Percentiles rank a stretch among this genome's conserved stretches.
These are phyloP conservation scores for Semotilus atromaculatus DNA, from an alignment of 2,797 vertebrate genomes.

Conservation along the genomic window DNA sequence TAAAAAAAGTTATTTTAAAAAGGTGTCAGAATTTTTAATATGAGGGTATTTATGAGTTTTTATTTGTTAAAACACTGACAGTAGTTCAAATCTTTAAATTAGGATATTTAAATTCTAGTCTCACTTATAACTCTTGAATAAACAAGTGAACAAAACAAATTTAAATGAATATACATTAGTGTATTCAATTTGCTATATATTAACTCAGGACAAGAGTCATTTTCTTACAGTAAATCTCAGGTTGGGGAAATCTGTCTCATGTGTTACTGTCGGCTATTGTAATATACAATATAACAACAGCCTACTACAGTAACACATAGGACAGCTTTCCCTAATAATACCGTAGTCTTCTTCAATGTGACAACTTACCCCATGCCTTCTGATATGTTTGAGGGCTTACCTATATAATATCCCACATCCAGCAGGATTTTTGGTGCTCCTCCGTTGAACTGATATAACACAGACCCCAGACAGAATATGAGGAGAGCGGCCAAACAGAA, in stretches of 20 bases:
- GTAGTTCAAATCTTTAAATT: not conserved
- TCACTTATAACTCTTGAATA: not conserved
- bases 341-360: not conserved
- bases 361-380: not conserved
- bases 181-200: not conserved
- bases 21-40: not conserved
- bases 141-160: not conserved
- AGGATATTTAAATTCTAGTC: not conserved
- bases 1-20: not conserved
- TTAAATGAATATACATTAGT: not conserved
- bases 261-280: not conserved
- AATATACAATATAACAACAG: not conserved
- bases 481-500: conserved; percentile 83
- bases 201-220: not conserved
- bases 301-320: no score
- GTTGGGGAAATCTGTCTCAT: not conserved
- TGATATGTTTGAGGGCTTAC: conserved; percentile 70
- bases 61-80: not conserved
- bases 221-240: not conserved
- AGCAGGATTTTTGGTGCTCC: conserved; percentile 82
- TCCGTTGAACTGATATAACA: conserved; percentile 82
- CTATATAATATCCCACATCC: conserved; percentile 81
- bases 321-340: no score
- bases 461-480: conserved; percentile 82
- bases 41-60: not conserved